These are phyloP conservation scores for Peromyscus maniculatus DNA, from an alignment of 2,113 vertebrate species.

Conservation along the genomic window DNA sequence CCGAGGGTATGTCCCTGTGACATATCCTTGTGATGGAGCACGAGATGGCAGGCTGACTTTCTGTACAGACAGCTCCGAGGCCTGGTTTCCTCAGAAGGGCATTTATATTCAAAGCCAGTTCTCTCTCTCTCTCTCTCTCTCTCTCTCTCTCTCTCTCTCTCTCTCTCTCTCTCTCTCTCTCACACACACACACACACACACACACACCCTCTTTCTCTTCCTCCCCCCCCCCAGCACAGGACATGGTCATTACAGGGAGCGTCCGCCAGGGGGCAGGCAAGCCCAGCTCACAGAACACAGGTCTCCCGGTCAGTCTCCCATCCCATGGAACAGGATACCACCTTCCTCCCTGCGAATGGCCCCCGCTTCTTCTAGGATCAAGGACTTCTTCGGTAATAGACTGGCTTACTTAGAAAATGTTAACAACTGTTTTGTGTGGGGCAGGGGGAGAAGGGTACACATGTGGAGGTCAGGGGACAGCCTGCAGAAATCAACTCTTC, in stretches of 20 bases:
- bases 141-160: no score
- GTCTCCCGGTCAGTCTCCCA: not conserved
- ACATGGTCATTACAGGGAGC: accelerated
- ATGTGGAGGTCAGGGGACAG: not conserved
- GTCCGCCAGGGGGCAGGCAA: constrained; percentile 66
- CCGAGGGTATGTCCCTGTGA: not conserved
- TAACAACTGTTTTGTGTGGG: not conserved
- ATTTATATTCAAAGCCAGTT: not conserved
- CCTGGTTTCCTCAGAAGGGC: not conserved
- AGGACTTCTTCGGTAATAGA: not conserved
- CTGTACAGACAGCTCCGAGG: not conserved
- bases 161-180: no score
- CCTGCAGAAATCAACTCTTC: not conserved
- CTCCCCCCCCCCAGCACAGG: not conserved
- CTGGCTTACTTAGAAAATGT: not conserved
- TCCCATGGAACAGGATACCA: accelerated
- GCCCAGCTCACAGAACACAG: not conserved
- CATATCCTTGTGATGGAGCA: not conserved
- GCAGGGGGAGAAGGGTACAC: not conserved
- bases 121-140: not conserved
- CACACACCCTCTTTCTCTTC: no score
- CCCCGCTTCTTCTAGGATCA: not conserved
- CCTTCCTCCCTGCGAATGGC: not conserved
- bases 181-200: no score
- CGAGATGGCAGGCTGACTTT: not conserved